These are phyloP conservation scores for Drosophila pegasa DNA, from an alignment of 2,888 invertebrate species.

Conservation along the genomic window DNA sequence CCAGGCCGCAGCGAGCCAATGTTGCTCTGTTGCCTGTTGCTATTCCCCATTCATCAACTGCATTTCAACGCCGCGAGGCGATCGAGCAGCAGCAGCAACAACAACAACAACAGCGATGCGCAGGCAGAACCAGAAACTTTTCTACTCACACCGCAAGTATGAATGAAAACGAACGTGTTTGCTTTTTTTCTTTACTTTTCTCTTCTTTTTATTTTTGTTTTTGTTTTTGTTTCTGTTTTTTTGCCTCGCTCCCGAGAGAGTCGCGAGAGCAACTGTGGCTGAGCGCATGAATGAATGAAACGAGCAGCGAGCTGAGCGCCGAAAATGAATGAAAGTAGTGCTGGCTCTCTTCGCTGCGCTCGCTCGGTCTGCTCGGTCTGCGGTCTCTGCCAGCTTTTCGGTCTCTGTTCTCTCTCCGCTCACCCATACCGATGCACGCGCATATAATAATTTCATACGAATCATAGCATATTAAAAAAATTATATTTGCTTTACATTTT, in stretches of 20 bases:
- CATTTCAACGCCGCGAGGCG: constrained; percentile 78
- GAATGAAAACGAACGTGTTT: constrained; percentile 81
- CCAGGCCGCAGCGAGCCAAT: constrained; percentile 38
- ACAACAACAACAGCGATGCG: constrained; percentile 20
- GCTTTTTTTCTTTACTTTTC: constrained; percentile 32
- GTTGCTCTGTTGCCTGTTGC: constrained; percentile 40
- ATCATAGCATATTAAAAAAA: constrained; percentile 60
- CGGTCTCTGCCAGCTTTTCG: constrained; percentile 21
- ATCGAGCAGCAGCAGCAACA: constrained; percentile 44
- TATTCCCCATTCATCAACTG: constrained; percentile 77
- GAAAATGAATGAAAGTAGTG: constrained; percentile 76
- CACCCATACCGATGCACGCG: constrained; percentile 32
- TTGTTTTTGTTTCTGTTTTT: constrained; percentile 16
- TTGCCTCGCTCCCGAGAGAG: constrained; percentile 21
- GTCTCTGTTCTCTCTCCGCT: constrained; percentile 35
- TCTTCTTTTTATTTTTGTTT: constrained; percentile 17
- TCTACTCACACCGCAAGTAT: constrained; percentile 70
- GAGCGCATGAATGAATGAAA: constrained; percentile 66
- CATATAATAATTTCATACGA: constrained; percentile 34
- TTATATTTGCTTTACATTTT: constrained; percentile 58
- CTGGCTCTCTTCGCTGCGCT: constrained; percentile 39
- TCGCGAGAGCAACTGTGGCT: constrained; percentile 28
- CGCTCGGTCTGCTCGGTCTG: too few relatives aligned
- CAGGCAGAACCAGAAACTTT: constrained; percentile 71
- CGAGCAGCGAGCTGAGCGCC: constrained; percentile 51